Conservation (phyloP, 2,888 invertebrate genomes). For the Harpalus rufipes region DNA sequence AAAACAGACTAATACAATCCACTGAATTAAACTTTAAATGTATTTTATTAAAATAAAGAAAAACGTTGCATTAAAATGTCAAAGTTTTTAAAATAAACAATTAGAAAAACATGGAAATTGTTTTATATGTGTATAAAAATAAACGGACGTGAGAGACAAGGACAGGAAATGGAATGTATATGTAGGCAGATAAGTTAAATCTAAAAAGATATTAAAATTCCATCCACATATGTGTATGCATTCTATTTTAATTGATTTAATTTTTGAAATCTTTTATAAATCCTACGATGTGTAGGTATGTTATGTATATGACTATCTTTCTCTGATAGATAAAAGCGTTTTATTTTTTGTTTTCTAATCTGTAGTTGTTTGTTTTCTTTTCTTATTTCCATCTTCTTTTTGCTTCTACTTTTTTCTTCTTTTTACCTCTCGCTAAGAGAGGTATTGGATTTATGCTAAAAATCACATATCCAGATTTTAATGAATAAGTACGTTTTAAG, state of each 20-base stretch:
- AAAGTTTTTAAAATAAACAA: background rate
- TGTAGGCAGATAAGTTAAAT: slow-evolving; percentile 26
- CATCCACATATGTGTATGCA: slow-evolving; percentile 3
- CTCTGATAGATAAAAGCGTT: no score
- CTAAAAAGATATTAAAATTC: slow-evolving; percentile 40
- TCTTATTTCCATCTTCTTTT: background rate
- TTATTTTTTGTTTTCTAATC: background rate
- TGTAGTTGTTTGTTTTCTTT: background rate
- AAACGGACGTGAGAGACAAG: background rate
- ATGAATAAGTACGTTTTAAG: no score
- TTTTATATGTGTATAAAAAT: background rate
- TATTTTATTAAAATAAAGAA: background rate
- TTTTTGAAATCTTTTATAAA: slow-evolving; percentile 26
- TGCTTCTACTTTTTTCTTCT: background rate
- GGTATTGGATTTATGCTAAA: no score
- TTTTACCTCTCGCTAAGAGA: no score
- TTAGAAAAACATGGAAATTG: slow-evolving; percentile 2
- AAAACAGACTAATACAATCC: no score
- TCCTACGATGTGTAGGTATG: slow-evolving; percentile 5
- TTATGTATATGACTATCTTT: background rate
- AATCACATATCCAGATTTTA: no score
- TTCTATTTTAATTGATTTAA: slow-evolving; percentile 44
- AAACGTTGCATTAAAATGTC: slow-evolving; percentile 1
- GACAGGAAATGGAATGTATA: background rate
- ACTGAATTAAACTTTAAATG: background rate